phyloP scores from a whole-genome alignment of 2,888 invertebrate species.

The Shargacucullia verbasci region DNA sequence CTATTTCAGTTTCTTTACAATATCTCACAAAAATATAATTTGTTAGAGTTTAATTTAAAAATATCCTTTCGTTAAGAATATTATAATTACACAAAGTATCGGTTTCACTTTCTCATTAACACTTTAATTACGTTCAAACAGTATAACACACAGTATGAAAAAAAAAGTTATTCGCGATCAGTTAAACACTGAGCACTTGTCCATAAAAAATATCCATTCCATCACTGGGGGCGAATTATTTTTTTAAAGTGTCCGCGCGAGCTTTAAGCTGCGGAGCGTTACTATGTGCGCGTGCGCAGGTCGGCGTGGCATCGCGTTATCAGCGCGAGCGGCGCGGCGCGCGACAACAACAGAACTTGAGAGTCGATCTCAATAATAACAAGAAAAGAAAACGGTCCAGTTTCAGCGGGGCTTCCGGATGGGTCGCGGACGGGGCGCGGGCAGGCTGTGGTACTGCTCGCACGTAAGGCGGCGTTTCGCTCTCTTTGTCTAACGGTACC shows the following conservation, averaged over 20 bases:
- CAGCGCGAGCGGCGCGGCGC: constrained; percentile 86
- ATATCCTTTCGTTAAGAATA: constrained; percentile 64
- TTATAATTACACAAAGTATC: constrained; percentile 71
- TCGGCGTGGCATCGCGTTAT: constrained; percentile 87
- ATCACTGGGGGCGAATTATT: constrained; percentile 67
- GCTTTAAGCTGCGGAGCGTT: constrained; percentile 80
- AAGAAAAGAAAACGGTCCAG: constrained; percentile 90
- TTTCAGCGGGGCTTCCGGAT: constrained; percentile 89
- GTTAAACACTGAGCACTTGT: constrained; percentile 75
- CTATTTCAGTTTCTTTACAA: constrained; percentile 55
- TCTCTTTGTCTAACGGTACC: constrained; percentile 86
- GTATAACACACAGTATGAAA: constrained; percentile 62
- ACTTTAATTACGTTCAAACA: constrained; percentile 63
- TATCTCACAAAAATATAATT: constrained; percentile 55
- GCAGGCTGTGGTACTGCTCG: constrained; percentile 72
- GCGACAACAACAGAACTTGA: constrained; percentile 89
- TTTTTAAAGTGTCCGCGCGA: constrained; percentile 73
- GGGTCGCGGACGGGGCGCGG: constrained; percentile 84
- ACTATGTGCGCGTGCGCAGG: constrained; percentile 81
- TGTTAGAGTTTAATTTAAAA: constrained; percentile 58
- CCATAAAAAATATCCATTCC: constrained; percentile 80
- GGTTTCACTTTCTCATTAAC: constrained; percentile 77
- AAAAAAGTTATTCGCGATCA: constrained; percentile 64
- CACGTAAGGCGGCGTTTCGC: constrained; percentile 70
- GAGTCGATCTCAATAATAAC: constrained; percentile 89